Base-by-base conservation (phyloP, 53 echinoderm and acorn worm genomes). In the Zoroaster sp. region DNA sequence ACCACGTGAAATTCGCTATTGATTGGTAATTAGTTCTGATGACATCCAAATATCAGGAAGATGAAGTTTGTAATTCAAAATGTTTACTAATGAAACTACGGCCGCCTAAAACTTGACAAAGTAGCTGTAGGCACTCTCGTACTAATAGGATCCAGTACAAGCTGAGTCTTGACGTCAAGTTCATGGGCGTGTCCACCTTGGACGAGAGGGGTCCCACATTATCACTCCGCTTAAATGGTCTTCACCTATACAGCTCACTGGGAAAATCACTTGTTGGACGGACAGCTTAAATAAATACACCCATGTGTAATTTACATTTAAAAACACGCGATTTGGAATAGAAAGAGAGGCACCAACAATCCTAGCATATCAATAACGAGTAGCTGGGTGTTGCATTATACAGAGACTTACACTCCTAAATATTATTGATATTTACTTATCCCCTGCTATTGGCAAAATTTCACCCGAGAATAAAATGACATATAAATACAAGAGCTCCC, bases 381-480 rank as follows among this genome's bases (percentile, higher is more conserved):
- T 12, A 63, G 32, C 41, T 28, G 42, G 80, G 66, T 66, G 31
- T 1, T 42, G 40, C 49, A 85, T 70, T 85, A 51, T 85, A 3
- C 49, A 7, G 23, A 46, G 38, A 70, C 47, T 70, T 85, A 21
- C 46, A 66, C 45, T 70, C 71, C 49, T 71, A 85, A 71, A 71
- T 71, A 71, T 85, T 85, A 85, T 85, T 85, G 46, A 85, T 85
- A 71, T 85, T 85, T 85, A 85, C 70, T 71, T 71, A 85, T 85
- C 70, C 85, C 36, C 85, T 17, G 82, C 82, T 82, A 43, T 82
- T 66, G 82, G 82, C 82, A 41, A 66, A 82, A 63, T 41, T 44
- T 67, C 68, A 67, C 68, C 66, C 13, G 23, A 51, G 35, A 55
- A 45, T 36, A 20, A 35, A 30, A 78, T 55, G 78, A 85, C 47